phyloP scores from a whole-genome alignment of 2,113 vertebrate species.

The Trichomycterus rosablanca region DNA sequence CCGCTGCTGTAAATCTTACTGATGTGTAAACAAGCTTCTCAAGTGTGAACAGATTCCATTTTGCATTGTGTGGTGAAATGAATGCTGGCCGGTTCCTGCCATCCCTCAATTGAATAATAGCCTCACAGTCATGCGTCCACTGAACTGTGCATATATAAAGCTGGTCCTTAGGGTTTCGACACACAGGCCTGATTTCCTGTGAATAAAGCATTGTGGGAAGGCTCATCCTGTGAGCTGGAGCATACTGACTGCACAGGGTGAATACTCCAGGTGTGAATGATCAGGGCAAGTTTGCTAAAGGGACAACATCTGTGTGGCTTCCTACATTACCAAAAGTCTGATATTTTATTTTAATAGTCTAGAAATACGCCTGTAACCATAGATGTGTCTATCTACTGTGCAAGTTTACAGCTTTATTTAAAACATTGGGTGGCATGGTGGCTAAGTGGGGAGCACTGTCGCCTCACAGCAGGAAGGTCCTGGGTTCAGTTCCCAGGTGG shows the following conservation, averaged over 20 bases:
- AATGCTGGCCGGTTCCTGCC: slow-evolving; percentile 5
- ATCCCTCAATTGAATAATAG: neutral
- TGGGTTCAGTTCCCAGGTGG: no score
- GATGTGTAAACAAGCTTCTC: slow-evolving; percentile 4
- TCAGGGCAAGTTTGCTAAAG: slow-evolving; percentile 2
- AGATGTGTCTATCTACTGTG: no score
- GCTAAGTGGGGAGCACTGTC: no score
- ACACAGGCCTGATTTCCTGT: slow-evolving; percentile 24
- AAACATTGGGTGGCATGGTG: no score
- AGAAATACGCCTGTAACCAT: no score
- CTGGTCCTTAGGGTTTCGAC: slow-evolving; percentile 3
- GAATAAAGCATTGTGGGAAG: slow-evolving; percentile 13
- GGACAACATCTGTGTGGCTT: slow-evolving; percentile 5
- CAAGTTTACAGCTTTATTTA: no score
- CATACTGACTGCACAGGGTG: neutral
- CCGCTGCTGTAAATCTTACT: slow-evolving; percentile 8
- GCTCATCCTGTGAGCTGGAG: slow-evolving; percentile 4
- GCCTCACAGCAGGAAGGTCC: no score
- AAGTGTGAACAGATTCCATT: slow-evolving; percentile 16
- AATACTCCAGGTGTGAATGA: slow-evolving; percentile 12
- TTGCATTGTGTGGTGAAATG: slow-evolving; percentile 24
- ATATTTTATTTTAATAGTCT: no score
- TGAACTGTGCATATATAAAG: neutral
- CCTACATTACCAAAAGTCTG: no score
- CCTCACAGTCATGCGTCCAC: neutral